Percentiles rank a stretch among this genome's conserved stretches.
Conservation (phyloP, 1,140 invertebrate species). For the Brachionus rotundiformis region DNA sequence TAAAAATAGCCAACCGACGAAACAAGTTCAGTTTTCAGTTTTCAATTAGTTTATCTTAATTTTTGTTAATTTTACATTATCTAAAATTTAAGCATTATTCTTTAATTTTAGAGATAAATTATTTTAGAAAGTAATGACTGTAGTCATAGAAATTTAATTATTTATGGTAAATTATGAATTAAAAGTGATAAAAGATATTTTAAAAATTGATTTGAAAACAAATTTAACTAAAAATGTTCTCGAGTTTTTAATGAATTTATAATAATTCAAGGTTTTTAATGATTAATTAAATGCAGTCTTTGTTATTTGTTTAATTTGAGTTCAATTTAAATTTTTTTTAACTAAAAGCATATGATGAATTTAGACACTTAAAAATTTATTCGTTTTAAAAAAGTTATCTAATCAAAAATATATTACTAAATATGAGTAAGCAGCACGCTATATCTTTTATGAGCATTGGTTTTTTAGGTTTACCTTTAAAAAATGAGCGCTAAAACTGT, state of each 20-base stretch:
- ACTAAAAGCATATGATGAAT: neutral
- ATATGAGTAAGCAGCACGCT: neutral
- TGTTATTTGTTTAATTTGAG: too few relatives aligned
- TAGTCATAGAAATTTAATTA: slow-evolving; percentile 5
- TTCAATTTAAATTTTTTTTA: too few relatives aligned
- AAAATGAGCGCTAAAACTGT: neutral
- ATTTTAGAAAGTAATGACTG: neutral
- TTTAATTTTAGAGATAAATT: neutral
- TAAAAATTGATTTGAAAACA: neutral
- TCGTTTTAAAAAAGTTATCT: too few relatives aligned
- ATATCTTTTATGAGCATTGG: too few relatives aligned
- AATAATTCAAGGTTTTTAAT: too few relatives aligned
- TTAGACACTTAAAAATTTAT: too few relatives aligned
- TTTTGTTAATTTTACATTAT: too few relatives aligned
- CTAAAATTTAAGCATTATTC: too few relatives aligned
- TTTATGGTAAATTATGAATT: neutral
- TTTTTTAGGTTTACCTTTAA: neutral
- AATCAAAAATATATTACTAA: neutral
- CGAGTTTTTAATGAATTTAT: neutral
- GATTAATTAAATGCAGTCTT: too few relatives aligned
- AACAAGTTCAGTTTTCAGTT: too few relatives aligned
- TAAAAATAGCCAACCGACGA: too few relatives aligned
- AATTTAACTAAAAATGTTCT: neutral
- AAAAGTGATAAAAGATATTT: neutral
- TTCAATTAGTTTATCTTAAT: neutral